These are phyloP conservation scores for Stomorhina lunata DNA, from an alignment of 2,888 invertebrate species.

Conservation along the genomic window DNA sequence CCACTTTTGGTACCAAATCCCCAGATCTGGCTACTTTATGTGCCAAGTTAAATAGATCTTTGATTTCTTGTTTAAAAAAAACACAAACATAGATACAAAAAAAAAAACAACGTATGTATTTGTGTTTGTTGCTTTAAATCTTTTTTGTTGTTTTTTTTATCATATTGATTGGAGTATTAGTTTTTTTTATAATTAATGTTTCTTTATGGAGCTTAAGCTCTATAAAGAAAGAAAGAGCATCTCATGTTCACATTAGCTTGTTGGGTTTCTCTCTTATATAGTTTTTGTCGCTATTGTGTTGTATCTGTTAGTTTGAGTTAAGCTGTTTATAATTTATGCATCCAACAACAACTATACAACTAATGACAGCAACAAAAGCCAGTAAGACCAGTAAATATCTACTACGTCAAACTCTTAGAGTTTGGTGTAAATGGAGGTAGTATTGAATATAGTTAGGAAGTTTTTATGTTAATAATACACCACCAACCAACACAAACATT, in stretches of 20 bases:
- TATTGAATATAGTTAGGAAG: slow-evolving; percentile 11
- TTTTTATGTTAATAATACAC: too few relatives aligned
- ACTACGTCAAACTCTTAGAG: slow-evolving; percentile 19
- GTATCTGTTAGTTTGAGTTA: background rate
- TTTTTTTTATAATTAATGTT: slow-evolving; percentile 18
- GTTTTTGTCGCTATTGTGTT: slow-evolving; percentile 10
- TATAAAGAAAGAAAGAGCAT: slow-evolving; percentile 33
- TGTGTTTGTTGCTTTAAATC: slow-evolving; percentile 34
- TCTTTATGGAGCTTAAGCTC: slow-evolving; percentile 19
- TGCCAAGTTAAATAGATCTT: too few relatives aligned
- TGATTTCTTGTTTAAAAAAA: too few relatives aligned
- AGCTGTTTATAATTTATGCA: slow-evolving; percentile 56
- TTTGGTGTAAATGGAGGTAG: background rate
- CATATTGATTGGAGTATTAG: slow-evolving; percentile 39
- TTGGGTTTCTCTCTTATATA: slow-evolving; percentile 42
- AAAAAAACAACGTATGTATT: too few relatives aligned
- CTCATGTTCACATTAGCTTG: background rate
- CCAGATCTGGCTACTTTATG: too few relatives aligned
- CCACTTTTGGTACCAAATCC: too few relatives aligned
- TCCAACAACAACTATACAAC: slow-evolving; percentile 22
- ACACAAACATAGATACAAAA: too few relatives aligned
- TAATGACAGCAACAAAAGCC: too few relatives aligned
- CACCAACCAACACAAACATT: too few relatives aligned
- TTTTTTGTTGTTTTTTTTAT: slow-evolving; percentile 15
- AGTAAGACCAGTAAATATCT: slow-evolving; percentile 59